Conservation (phyloP, 2,888 invertebrate species). For the Agrochola lota region DNA sequence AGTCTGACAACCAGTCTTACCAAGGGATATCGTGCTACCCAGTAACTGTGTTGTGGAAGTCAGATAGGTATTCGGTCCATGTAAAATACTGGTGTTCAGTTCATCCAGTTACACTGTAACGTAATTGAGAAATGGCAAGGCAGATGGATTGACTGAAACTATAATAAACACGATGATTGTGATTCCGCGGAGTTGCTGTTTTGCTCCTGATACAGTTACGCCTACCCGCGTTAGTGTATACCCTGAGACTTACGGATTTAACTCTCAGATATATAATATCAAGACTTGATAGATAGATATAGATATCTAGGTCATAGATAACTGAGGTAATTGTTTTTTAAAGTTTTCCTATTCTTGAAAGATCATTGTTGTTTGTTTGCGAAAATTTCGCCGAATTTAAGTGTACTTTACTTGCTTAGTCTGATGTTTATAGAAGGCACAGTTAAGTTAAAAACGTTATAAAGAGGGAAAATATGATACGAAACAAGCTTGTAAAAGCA, state of each 20-base stretch:
- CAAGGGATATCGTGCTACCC: too few relatives aligned
- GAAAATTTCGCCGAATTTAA: conserved; percentile 3
- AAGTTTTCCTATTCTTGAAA: too few relatives aligned
- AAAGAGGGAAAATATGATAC: conserved; percentile 21
- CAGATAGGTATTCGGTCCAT: too few relatives aligned
- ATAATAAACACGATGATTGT: not conserved
- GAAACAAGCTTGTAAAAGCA: not conserved
- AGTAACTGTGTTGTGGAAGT: too few relatives aligned
- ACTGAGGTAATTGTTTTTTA: too few relatives aligned
- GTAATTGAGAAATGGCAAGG: too few relatives aligned
- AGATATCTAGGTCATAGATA: too few relatives aligned
- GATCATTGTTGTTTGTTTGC: not conserved
- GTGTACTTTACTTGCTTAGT: not conserved
- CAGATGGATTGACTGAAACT: too few relatives aligned
- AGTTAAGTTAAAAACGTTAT: conserved; percentile 19
- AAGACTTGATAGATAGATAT: not conserved
- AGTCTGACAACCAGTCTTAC: too few relatives aligned
- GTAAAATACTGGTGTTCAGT: too few relatives aligned
- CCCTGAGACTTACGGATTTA: not conserved
- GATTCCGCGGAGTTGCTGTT: not conserved
- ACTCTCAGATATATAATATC: not conserved
- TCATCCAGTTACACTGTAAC: too few relatives aligned
- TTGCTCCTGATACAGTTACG: not conserved
- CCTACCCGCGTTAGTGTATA: not conserved
- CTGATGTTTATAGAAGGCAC: conserved; percentile 22